phyloP scores from a whole-genome alignment of 2,797 vertebrate genomes.

The Buphagus erythrorhynchus region DNA sequence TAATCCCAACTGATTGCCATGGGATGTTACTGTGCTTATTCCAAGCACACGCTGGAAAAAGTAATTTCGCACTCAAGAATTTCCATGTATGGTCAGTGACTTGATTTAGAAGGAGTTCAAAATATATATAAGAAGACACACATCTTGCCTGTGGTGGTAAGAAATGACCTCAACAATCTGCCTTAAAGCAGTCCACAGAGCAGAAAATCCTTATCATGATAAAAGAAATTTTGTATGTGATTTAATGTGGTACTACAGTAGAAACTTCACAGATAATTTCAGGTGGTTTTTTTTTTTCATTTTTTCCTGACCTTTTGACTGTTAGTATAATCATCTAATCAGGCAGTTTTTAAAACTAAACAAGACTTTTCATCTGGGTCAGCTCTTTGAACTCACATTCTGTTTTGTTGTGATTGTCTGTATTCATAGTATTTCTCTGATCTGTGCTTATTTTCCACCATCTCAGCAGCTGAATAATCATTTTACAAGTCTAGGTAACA shows the following conservation, averaged over 20 bases:
- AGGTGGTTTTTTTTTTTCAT: not conserved
- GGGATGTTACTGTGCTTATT: not conserved
- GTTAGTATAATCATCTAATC: not conserved
- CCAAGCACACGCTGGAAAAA: not conserved
- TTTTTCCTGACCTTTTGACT: not conserved
- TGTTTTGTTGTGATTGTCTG: not conserved
- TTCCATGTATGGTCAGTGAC: not conserved
- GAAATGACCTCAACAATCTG: not conserved
- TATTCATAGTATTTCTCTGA: not conserved
- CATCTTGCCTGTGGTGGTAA: not conserved
- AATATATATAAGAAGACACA: not conserved
- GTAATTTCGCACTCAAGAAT: not conserved
- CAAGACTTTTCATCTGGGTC: not conserved
- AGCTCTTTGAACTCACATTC: not conserved
- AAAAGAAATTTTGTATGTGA: not conserved
- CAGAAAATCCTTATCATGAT: not conserved
- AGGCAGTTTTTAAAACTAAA: not conserved
- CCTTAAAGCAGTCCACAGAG: not conserved
- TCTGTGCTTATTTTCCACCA: not conserved
- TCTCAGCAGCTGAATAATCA: conserved; percentile 39
- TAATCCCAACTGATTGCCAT: not conserved
- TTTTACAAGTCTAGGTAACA: conserved; percentile 44
- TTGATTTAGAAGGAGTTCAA: not conserved
- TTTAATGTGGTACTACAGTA: not conserved
- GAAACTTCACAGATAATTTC: not conserved